These are phyloP conservation scores for Dermatophagoides farinae DNA, from an alignment of 1,140 invertebrate genomes.

Conservation along the genomic window DNA sequence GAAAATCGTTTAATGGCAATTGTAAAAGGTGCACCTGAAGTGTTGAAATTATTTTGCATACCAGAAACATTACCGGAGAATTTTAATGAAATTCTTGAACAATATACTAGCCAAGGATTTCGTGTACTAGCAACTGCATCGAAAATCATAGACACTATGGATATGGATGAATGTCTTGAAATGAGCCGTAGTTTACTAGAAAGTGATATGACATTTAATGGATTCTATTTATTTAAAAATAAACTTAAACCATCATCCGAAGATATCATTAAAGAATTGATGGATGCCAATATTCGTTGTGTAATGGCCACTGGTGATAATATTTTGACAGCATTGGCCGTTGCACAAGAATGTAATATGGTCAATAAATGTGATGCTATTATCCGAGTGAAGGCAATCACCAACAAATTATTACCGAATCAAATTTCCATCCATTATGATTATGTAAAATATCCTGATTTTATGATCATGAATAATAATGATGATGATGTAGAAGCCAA, in stretches of 20 bases:
- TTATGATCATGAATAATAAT: constrained; percentile 16
- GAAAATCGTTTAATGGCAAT: constrained; percentile 34
- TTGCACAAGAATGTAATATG: constrained; percentile 88
- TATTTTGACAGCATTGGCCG: constrained; percentile 80
- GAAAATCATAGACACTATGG: neutral
- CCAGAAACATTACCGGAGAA: constrained; percentile 47
- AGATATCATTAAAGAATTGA: constrained; percentile 51
- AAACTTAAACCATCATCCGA: constrained; percentile 58
- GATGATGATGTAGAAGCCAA: constrained; percentile 10
- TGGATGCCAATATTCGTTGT: constrained; percentile 61
- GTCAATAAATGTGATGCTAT: constrained; percentile 31
- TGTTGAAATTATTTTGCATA: constrained; percentile 42
- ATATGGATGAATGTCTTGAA: constrained; percentile 12
- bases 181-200: constrained; percentile 43
- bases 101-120: constrained; percentile 64
- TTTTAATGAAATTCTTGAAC: constrained; percentile 41
- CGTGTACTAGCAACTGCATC: constrained; percentile 61
- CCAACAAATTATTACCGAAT: neutral
- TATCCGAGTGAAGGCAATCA: constrained; percentile 15
- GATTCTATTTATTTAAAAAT: constrained; percentile 78
- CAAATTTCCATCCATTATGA: constrained; percentile 9
- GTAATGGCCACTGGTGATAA: constrained; percentile 97
- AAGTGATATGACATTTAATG: constrained; percentile 56
- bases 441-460: constrained; percentile 18
- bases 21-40: constrained; percentile 77